Evolutionary conservation across 2,888 invertebrate species (phyloP), one percentile per base, ranked within the genome.

Genomic region (Trichopria drosophilae): DNA sequence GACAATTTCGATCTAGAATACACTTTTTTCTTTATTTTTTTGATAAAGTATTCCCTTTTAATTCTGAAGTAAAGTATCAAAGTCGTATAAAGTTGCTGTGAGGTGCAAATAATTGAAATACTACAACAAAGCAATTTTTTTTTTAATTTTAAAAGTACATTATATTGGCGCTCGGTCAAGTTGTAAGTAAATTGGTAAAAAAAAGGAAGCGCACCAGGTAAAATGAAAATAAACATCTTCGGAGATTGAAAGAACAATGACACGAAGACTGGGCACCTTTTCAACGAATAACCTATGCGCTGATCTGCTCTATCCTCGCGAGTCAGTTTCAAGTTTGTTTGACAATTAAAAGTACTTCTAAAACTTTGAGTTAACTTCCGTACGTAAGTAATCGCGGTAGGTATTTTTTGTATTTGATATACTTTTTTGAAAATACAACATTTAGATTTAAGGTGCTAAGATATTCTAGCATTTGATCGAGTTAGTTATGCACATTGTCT

Each of bases 381-480:
- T 76, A 79, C 80, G 81, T 81, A 81, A 81, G 81, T 81, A 81
- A 71, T 78, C 76, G 78, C 79, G 81, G 81, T 81, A 81, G 81
- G 81, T 81, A 81, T 81, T 79, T 78, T 79, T 78, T 76, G 75
- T 74, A 74, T 68, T 58, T 71, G 66, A 60, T 72, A 71, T 70
- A 68, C 65, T 65, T 67, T 64, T 63, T 70, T 66, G 63, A 66
- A 66, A 62, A 63, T 67, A 63, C 62, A 65, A 60, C 60, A 64
- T 60, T 53, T 69, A 72, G 66, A 65, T 60, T 64, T 68, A 69
- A 72, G 68, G 64, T 65, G 62, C 46, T 57, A 52, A 58, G 53
- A 62, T 58, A 53, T 60, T 57, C 51, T 55, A 55, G 50, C 55
- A 58, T 57, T 46, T 60, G 57, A 58, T 59, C 54, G 39, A 47